Base-by-base conservation (phyloP, 2,113 vertebrate genomes). In the Saguinus midas region DNA sequence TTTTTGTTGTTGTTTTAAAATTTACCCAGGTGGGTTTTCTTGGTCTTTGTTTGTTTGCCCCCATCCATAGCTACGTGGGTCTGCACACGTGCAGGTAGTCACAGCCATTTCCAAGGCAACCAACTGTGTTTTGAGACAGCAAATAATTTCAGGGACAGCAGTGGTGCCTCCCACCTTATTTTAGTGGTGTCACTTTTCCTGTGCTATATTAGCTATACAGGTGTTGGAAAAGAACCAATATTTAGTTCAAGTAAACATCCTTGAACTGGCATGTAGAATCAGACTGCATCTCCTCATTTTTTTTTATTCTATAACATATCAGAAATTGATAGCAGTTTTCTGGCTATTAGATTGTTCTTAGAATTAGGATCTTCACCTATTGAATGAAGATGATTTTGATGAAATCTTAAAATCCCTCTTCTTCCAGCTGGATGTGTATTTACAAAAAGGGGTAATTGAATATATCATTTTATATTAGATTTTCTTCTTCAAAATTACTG, bases 1-100 rank as follows among this genome's bases (percentile, higher is more conserved):
- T 95, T 75, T 37, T 40, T 40, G 23, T 58, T 92, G 78, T n/a
- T n/a, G 58, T 83, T 95, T 97, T 95, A 90, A 93, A 92, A 94
- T 88, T 75, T 91, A 92, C 20, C 5, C 25, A 81, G 48, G 6
- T 76, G 14, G 13, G 7, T 87, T 91, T 95, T 92, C 43, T 96
- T 57, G 29, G 8, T 68, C 83, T 90, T 79, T 75, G n/a, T n/a
- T 73, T 92, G 21, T 87, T 92, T 84, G 64, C 92, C 70, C 6
- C 70, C 10, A 64, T 94, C 80, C 4, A 61, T 95, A 84, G 61
- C 37, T 90, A 72, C 6, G 2, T 80, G 20, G 57, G 40, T 85
- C 35, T 87, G 11, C 37, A 14, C 5, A 3, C 61, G 8, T 90
- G 27, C 52, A 21, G 70, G 17, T 50, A 66, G 78, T 73, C 80